Conservation (phyloP, 2,888 invertebrate species). For the Hyposoter didymator region DNA sequence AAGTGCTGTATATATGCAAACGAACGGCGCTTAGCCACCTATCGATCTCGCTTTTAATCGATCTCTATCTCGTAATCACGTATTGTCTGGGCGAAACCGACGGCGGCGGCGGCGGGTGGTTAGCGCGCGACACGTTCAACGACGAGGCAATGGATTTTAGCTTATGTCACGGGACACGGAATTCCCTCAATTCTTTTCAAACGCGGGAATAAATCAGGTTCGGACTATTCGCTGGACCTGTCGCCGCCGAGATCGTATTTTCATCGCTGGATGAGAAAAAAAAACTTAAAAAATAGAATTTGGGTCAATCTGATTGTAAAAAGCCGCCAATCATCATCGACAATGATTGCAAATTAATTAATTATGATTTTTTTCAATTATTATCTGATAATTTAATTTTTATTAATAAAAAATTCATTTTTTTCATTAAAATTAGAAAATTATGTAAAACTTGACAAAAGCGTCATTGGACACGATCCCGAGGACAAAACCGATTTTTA, state of each 20-base stretch:
- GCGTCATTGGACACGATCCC: too few relatives aligned
- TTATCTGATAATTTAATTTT: too few relatives aligned
- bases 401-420: too few relatives aligned
- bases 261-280: neutral
- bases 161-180: slow-evolving; percentile 22
- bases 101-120: slow-evolving; percentile 28
- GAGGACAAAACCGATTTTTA: neutral
- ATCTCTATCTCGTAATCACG: slow-evolving; percentile 69
- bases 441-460: too few relatives aligned
- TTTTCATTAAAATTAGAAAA: too few relatives aligned
- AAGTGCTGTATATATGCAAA: neutral
- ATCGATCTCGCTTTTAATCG: slow-evolving; percentile 61
- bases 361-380: too few relatives aligned
- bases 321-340: too few relatives aligned
- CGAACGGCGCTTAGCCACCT: slow-evolving; percentile 41
- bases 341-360: too few relatives aligned
- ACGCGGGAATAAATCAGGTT: slow-evolving; percentile 29
- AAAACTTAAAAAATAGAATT: neutral
- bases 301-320: too few relatives aligned
- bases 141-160: slow-evolving; percentile 52
- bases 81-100: slow-evolving; percentile 67
- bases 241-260: slow-evolving; percentile 20
- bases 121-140: slow-evolving; percentile 34
- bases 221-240: slow-evolving; percentile 9
- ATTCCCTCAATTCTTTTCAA: slow-evolving; percentile 48